Base-by-base conservation (phyloP, 1,140 invertebrate species). In the Eufriesea mexicana region DNA sequence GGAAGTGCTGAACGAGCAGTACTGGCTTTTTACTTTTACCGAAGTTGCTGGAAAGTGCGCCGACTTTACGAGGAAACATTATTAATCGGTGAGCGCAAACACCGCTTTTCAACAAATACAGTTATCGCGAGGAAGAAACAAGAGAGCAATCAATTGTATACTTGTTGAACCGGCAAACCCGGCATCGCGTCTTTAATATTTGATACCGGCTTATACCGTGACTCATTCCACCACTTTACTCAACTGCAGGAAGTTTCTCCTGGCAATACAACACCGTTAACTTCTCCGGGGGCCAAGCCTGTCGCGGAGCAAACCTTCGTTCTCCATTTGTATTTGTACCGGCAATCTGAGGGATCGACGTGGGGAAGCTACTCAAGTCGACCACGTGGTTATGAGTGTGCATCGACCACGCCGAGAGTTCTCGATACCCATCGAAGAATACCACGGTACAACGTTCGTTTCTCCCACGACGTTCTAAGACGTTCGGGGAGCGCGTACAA, bases 341-440 rank as follows among this genome's bases (percentile, higher is more conserved):
- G 70, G 84, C 66, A 67, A 59, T 70, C 45, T 0, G 54, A 78
- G 6, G 42, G 76, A 80, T 57, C 76, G 76, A 76, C 73, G 75
- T 76, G 74, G 55, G n/a, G 85, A 72, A 64, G 71, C 64, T 57
- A 71, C 57, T 49, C 73, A 72, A 71, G 85, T 87, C 88, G 88
- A 87, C 88, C 89, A 89, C 89, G 89, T 89, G 89, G 89, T 70
- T 75, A 88, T 79, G 84, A 89, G 79, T 80, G 79, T 84, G 76
- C 79, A 78, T 85, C 86, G 79, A 68, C 66, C 71, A 76, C 75
- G 86, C 54, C 83, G 68, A 78, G 75, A 77, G 51, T 80, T 73
- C 59, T 20, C 82, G 59, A 78, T 66, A 77, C 61, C 57, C 28
- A 67, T 76, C 78, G 10, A 16, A 2, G 42, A 47, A 73, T 28